phyloP scores from a whole-genome alignment of 2,888 invertebrate genomes.

The Oscheius sp. region DNA sequence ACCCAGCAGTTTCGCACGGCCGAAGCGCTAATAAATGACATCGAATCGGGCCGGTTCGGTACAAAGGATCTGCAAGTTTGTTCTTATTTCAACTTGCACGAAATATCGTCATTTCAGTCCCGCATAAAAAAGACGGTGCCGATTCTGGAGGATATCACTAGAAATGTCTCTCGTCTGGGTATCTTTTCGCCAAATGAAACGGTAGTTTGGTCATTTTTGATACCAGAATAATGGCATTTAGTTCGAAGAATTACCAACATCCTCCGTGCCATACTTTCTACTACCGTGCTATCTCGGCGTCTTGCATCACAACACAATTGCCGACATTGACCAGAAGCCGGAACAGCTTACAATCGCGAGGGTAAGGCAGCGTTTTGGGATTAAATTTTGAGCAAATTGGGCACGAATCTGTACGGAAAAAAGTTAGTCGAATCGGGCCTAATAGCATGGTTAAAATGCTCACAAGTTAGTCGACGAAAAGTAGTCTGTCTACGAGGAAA shows the following conservation, averaged over 20 bases:
- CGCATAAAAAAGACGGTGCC: constrained; percentile 31
- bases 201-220: constrained; percentile 33
- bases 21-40: constrained; percentile 39
- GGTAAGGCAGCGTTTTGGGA: constrained; percentile 19
- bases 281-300: constrained; percentile 64
- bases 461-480: too few relatives aligned
- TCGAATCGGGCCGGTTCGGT: constrained; percentile 43
- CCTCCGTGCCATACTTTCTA: constrained; percentile 62
- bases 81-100: background rate
- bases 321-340: constrained; percentile 41
- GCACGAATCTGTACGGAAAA: too few relatives aligned
- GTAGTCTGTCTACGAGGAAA: too few relatives aligned
- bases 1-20: constrained; percentile 33
- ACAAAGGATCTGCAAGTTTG: constrained; percentile 38
- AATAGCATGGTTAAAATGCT: too few relatives aligned
- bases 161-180: constrained; percentile 14
- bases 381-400: too few relatives aligned
- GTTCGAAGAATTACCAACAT: constrained; percentile 54
- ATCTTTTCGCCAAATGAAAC: constrained; percentile 61
- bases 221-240: constrained; percentile 12
- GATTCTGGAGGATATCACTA: constrained; percentile 25
- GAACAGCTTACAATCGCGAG: constrained; percentile 52
- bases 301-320: constrained; percentile 49
- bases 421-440: too few relatives aligned
- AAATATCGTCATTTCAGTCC: constrained; percentile 11